A percentile compares a stretch with the other conserved stretches of the same genome.
phyloP scores from a whole-genome alignment of 1,140 invertebrate genomes.

The Drosophila kepulauana region DNA sequence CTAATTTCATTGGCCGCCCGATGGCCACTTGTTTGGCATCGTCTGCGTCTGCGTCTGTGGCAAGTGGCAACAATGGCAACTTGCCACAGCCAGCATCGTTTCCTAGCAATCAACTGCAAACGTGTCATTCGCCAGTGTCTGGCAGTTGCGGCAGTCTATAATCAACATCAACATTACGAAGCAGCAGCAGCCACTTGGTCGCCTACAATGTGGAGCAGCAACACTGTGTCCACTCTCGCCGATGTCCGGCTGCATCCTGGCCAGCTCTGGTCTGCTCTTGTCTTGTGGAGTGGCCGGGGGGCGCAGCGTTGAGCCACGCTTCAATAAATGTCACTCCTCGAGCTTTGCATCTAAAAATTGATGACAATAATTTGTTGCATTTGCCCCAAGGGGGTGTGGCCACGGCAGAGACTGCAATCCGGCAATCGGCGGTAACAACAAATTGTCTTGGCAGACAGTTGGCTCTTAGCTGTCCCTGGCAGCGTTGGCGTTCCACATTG shows the following conservation, averaged over 20 bases:
- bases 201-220: conserved; percentile 75
- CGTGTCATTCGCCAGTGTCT: conserved; percentile 59
- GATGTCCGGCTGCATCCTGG: conserved; percentile 57
- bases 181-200: conserved; percentile 29
- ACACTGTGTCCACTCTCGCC: conserved; percentile 6
- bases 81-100: conserved; percentile 49
- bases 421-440: conserved; percentile 35
- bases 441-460: conserved; percentile 77
- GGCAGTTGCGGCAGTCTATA: conserved; percentile 53
- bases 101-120: conserved; percentile 77
- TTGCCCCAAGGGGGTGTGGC: conserved; percentile 77
- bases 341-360: conserved; percentile 83
- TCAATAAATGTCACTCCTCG: conserved; percentile 82
- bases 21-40: conserved; percentile 65
- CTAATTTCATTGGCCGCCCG: conserved; percentile 67
- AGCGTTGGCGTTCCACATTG: conserved; percentile 34
- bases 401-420: conserved; percentile 23
- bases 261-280: conserved; percentile 20
- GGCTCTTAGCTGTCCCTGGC: conserved; percentile 51
- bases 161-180: conserved; percentile 68
- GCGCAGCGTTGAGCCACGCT: conserved; percentile 63
- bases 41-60: not conserved
- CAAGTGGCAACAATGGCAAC: conserved; percentile 4
- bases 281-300: conserved; percentile 32
- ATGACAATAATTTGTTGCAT: conserved; percentile 83